These are phyloP conservation scores for Pollimyrus isidori DNA, from an alignment of 2,113 vertebrate genomes.

Conservation along the genomic window DNA sequence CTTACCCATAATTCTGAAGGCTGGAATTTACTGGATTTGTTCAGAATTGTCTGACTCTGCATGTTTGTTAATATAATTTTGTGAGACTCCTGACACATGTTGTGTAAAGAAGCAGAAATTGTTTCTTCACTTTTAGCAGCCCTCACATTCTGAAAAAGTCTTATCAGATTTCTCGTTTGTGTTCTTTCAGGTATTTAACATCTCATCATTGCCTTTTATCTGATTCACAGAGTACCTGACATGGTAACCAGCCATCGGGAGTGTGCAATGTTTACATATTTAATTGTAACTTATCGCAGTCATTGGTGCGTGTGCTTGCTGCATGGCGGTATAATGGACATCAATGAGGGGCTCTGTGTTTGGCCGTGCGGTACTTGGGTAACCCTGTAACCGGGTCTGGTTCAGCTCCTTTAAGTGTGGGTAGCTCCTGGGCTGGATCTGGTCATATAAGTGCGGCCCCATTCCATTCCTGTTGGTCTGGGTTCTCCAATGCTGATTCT, in stretches of 20 bases:
- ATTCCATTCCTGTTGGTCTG: not conserved
- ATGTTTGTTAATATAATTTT: not conserved
- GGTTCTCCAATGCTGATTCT: not conserved
- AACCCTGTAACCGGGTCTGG: not conserved
- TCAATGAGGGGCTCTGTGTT: not conserved
- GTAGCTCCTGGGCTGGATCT: not conserved
- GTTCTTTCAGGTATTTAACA: not conserved
- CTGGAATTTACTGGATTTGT: not conserved
- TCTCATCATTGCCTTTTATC: not conserved
- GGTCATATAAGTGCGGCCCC: not conserved
- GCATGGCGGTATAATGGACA: not conserved
- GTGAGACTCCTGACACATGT: not conserved
- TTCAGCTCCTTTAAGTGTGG: not conserved
- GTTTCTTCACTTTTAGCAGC: not conserved
- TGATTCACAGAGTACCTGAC: not conserved
- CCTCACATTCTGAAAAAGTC: not conserved
- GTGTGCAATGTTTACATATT: not conserved
- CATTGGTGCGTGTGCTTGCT: not conserved
- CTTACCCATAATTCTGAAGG: not conserved
- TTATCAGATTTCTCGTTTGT: not conserved
- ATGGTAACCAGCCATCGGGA: not conserved
- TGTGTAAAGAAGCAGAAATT: not conserved
- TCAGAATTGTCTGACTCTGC: not conserved
- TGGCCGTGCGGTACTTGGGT: not conserved
- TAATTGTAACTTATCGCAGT: not conserved